Conservation (phyloP, 2,888 invertebrate genomes). For the Yponomeuta malinellus region DNA sequence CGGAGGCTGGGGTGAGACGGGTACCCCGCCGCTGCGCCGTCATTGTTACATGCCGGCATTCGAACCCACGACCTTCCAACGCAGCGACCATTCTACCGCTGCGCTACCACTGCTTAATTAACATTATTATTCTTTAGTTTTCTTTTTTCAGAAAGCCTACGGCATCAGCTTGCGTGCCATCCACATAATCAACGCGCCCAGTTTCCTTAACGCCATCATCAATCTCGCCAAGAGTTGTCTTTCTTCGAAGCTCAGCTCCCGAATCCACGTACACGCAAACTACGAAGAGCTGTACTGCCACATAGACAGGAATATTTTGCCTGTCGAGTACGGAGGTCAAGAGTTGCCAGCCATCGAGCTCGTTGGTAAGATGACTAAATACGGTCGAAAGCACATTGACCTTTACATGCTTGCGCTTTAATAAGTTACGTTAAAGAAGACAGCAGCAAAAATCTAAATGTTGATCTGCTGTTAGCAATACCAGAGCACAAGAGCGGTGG, state of each 20-base stretch:
- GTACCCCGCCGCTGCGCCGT: no score
- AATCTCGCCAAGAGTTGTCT: slow-evolving; percentile 14
- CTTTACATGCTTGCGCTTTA: no score
- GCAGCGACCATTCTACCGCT: no score
- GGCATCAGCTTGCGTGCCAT: slow-evolving; percentile 15
- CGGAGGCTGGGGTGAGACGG: no score
- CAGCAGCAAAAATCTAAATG: no score
- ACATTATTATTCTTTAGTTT: neutral
- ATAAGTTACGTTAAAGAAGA: no score
- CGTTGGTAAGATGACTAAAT: neutral
- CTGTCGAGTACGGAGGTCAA: slow-evolving; percentile 16
- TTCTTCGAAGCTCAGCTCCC: slow-evolving; percentile 10
- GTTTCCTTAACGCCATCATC: slow-evolving; percentile 11
- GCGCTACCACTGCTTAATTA: no score
- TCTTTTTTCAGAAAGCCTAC: slow-evolving; percentile 16
- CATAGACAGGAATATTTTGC: slow-evolving; percentile 16
- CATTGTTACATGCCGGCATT: no score
- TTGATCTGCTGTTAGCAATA: no score
- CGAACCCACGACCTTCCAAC: no score
- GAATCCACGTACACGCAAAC: slow-evolving; percentile 13
- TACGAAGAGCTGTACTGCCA: slow-evolving; percentile 14
- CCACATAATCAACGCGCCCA: slow-evolving; percentile 18
- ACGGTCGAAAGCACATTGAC: neutral
- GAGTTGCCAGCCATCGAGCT: slow-evolving; percentile 4
- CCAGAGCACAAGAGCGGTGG: no score